Conservation (phyloP, 2,888 invertebrate species). For the Autographa gamma region DNA sequence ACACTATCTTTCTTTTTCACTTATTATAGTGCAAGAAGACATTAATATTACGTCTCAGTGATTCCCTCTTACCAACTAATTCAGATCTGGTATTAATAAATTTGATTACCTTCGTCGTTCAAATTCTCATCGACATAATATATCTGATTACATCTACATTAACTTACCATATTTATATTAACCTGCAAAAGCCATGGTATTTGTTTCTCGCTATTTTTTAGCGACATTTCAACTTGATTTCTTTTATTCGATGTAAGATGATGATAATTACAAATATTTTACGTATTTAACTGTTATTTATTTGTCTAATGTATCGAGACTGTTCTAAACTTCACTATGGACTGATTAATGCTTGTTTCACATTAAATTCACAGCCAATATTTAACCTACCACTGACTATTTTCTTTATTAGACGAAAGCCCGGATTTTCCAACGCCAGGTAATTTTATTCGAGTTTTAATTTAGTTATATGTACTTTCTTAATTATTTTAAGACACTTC, state of each 20-base stretch:
- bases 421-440: too few relatives aligned
- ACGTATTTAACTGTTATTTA: conserved; percentile 37
- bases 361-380: conserved; percentile 85
- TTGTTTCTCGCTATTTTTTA: neutral
- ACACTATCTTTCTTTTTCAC: conserved; percentile 28
- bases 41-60: neutral
- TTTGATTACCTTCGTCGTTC: neutral
- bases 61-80: conserved; percentile 16
- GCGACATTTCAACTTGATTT: conserved; percentile 3
- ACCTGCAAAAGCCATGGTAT: conserved; percentile 6
- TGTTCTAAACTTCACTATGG: conserved; percentile 66
- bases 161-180: neutral
- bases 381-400: conserved; percentile 72
- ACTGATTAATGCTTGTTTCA: conserved; percentile 76
- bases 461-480: too few relatives aligned
- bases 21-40: conserved; percentile 18
- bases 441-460: too few relatives aligned
- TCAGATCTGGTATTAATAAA: conserved; percentile 31
- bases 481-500: too few relatives aligned
- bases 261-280: conserved; percentile 29
- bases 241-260: conserved; percentile 35
- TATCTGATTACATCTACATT: neutral
- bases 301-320: conserved; percentile 42
- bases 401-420: conserved; percentile 18
- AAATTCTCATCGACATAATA: neutral